phyloP scores from a whole-genome alignment of 1,140 invertebrate species.

The Vollenhovia emeryi region DNA sequence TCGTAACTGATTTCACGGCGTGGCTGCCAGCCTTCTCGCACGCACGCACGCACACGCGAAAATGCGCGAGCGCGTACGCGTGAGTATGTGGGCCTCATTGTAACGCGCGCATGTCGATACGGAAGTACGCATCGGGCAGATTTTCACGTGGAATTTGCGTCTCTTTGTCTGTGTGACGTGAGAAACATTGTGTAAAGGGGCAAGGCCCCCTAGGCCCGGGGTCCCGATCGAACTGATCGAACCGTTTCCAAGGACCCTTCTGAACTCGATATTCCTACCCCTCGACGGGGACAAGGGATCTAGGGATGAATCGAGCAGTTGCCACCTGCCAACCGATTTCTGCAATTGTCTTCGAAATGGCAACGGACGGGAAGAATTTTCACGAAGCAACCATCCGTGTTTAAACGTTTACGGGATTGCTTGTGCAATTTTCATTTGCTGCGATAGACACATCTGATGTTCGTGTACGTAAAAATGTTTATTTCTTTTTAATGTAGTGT shows the following conservation, averaged over 20 bases:
- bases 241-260: slow-evolving; percentile 53
- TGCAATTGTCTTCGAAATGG: slow-evolving; percentile 56
- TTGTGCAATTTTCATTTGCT: too few relatives aligned
- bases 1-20: slow-evolving; percentile 82
- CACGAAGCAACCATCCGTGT: not conserved
- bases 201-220: slow-evolving; percentile 60
- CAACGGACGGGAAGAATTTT: slow-evolving; percentile 2
- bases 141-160: slow-evolving; percentile 78
- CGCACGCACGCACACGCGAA: slow-evolving; percentile 6
- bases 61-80: not conserved
- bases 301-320: slow-evolving; percentile 43
- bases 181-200: slow-evolving; percentile 80
- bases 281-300: slow-evolving; percentile 42
- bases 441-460: not conserved
- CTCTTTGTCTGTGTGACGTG: slow-evolving; percentile 81
- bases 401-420: too few relatives aligned
- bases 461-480: not conserved
- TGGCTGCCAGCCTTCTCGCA: slow-evolving; percentile 67
- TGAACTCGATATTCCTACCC: slow-evolving; percentile 68
- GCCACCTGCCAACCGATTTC: slow-evolving; percentile 66
- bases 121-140: slow-evolving; percentile 63
- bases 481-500: not conserved
- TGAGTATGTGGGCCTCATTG: slow-evolving; percentile 39
- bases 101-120: slow-evolving; percentile 26
- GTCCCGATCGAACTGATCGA: slow-evolving; percentile 79